A percentile compares a stretch with the other conserved stretches of the same genome.
These are phyloP conservation scores for Pteruthius melanotis DNA, from an alignment of 2,113 vertebrate genomes.

Conservation along the genomic window DNA sequence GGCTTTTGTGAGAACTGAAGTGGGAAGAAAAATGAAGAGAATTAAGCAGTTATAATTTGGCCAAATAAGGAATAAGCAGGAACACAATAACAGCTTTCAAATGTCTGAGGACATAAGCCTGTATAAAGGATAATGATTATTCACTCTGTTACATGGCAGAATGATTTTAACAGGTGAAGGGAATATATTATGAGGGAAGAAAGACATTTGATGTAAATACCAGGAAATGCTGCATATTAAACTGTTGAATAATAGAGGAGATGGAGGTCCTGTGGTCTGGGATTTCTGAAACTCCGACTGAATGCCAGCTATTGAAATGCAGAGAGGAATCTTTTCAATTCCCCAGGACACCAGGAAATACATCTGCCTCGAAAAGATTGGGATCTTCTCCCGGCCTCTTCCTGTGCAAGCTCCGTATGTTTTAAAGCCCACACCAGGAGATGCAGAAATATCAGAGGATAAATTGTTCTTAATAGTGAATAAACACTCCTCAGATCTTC, in stretches of 20 bases:
- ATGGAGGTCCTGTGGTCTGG: not conserved
- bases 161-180: not conserved
- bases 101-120: not conserved
- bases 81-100: not conserved
- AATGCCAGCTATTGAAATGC: not conserved
- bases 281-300: not conserved
- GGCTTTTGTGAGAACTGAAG: not conserved
- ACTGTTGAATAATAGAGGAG: conserved; percentile 3
- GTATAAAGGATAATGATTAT: not conserved
- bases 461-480: conserved; percentile 6
- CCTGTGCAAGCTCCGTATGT: not conserved
- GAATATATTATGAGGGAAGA: not conserved
- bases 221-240: conserved; percentile 1
- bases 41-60: not conserved
- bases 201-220: conserved; percentile 12
- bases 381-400: not conserved
- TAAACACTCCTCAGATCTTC: not conserved
- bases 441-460: not conserved
- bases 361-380: not conserved
- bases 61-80: not conserved
- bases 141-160: not conserved
- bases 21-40: not conserved
- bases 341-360: not conserved
- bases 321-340: not conserved
- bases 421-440: not conserved